phyloP scores from a whole-genome alignment of 30 jellyfish, hydroid and myxozoan species.

The Nemopilema nomurai region DNA sequence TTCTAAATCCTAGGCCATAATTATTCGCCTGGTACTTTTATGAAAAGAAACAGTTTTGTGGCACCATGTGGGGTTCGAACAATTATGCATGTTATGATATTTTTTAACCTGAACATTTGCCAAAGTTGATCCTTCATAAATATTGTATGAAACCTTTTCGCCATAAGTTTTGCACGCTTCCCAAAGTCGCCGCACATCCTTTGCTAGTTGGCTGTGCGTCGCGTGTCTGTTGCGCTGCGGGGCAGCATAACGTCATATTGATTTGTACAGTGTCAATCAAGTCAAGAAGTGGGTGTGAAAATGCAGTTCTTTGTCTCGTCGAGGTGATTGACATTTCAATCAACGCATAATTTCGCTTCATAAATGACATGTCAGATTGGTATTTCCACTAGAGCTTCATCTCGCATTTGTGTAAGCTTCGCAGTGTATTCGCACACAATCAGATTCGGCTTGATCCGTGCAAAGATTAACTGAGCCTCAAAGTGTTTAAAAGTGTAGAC shows the following conservation, averaged over 20 bases:
- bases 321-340: conserved; percentile 63
- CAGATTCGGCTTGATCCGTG: neutral
- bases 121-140: neutral
- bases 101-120: no score
- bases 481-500: conserved; percentile 5
- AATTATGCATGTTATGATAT: neutral
- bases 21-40: neutral
- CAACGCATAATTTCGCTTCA: conserved; percentile 69
- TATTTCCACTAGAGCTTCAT: conserved; percentile 37
- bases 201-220: neutral
- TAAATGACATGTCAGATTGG: conserved; percentile 61
- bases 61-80: neutral
- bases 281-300: conserved; percentile 79
- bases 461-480: neutral
- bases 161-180: no score
- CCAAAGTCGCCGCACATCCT: no score
- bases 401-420: conserved; percentile 14
- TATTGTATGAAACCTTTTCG: no score
- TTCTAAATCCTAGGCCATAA: neutral
- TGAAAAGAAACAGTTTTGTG: neutral
- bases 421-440: conserved; percentile 37
- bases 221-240: conserved; percentile 3
- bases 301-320: conserved; percentile 46
- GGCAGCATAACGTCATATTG: conserved; percentile 12
- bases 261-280: conserved; percentile 73